Evolutionary conservation across 2,113 vertebrate species (phyloP), one percentile per base, ranked within the genome.

Genomic region (Paratilapia polleni): DNA sequence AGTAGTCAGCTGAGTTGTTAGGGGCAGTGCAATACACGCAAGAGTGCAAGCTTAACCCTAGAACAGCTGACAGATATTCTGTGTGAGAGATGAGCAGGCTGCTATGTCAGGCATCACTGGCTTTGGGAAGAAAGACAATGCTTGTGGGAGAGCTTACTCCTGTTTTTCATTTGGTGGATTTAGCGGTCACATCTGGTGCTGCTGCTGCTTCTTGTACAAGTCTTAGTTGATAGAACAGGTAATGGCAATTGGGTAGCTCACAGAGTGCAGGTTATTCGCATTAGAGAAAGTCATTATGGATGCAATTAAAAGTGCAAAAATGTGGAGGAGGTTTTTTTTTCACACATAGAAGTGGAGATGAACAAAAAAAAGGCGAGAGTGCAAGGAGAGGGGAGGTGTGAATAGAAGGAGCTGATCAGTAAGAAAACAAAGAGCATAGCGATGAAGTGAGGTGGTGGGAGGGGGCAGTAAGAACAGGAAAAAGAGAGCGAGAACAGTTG

Each of bases 281-380:
- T 89, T 84, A 77, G 24, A 90, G 61, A 78, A 83, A 90, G 83
- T 92, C 79, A 89, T 92, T 88, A 91, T 84, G 68, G 36, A 76
- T 85, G 85, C 94, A 94, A 93, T 95, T 94, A 95, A 93, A 94
- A 81, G 90, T 89, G 83, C 68, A 80, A 78, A 79, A 70, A 63
- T 79, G 62, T 74, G 63, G 75, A 61, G 76, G 86, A 77, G 81
- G 41, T 3, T 66, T 62, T 83, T 31, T 15, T 88, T 90, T 88
- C 77, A 87, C 86, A 91, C 78, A 9, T 60, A 19, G 57, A 92
- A 79, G 75, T 77, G 49, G 7, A 59, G 66, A 70, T 36, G 58
- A 47, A 43, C 68, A 79, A 80, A 57, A 15, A 82, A 83, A 81
- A 84, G 62, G 83, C 84, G 92, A 92, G 87, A 81, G 66, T 57